phyloP scores from a whole-genome alignment of 2,888 invertebrate species.

The Helobdella robusta region DNA sequence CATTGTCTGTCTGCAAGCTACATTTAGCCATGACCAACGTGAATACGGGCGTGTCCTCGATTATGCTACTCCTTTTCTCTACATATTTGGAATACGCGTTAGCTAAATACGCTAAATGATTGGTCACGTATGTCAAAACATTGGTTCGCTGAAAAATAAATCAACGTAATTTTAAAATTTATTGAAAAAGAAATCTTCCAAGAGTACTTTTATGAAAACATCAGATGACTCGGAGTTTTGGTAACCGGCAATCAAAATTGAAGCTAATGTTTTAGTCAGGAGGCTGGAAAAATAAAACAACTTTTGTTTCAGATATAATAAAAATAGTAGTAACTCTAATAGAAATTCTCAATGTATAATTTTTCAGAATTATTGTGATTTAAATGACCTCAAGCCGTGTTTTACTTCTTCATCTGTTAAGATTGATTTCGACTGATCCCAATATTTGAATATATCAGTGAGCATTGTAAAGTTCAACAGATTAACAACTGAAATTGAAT shows the following conservation, averaged over 20 bases:
- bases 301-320: not conserved
- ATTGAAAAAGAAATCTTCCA: too few relatives aligned
- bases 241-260: too few relatives aligned
- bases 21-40: too few relatives aligned
- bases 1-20: too few relatives aligned
- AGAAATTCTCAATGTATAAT: not conserved
- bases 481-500: not conserved
- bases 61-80: too few relatives aligned
- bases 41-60: too few relatives aligned
- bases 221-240: too few relatives aligned
- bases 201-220: not conserved
- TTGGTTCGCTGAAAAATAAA: too few relatives aligned
- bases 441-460: not conserved
- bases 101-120: too few relatives aligned
- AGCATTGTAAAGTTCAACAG: not conserved
- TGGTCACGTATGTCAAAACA: too few relatives aligned
- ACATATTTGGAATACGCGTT: too few relatives aligned
- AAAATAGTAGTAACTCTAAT: not conserved
- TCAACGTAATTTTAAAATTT: too few relatives aligned
- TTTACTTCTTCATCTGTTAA: not conserved
- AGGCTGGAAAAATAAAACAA: not conserved
- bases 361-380: not conserved
- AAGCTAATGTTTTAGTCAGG: not conserved
- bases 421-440: not conserved
- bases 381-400: not conserved